phyloP scores from a whole-genome alignment of 2,113 vertebrate genomes.

The Festucalex cinctus region DNA sequence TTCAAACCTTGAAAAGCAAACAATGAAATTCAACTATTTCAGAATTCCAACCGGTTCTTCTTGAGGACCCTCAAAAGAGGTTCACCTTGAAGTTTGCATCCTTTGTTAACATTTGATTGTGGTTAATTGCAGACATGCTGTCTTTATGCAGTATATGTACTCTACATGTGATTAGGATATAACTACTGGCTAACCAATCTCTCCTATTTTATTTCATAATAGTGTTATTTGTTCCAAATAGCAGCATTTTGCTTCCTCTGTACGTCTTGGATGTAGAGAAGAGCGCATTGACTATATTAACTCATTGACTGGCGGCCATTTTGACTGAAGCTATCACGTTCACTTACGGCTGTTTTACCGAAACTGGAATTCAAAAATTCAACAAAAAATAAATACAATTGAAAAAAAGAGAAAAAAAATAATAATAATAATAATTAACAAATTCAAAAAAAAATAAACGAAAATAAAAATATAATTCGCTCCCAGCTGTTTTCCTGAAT shows the following conservation, averaged over 20 bases:
- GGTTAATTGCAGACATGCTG: not conserved
- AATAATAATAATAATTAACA: no score
- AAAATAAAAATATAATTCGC: no score
- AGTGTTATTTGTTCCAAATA: not conserved
- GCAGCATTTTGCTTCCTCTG: not conserved
- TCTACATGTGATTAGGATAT: no score
- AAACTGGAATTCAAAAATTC: no score
- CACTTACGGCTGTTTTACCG: no score
- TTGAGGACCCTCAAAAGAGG: not conserved
- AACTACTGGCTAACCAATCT: no score
- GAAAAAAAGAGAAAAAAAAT: no score
- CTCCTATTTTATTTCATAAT: not conserved
- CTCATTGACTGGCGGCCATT: no score
- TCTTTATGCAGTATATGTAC: not conserved
- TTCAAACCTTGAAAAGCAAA: slow-evolving; percentile 1
- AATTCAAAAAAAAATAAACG: no score
- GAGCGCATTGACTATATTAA: not conserved
- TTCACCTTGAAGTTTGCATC: not conserved
- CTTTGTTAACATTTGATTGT: not conserved
- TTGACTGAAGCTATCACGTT: no score
- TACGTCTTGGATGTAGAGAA: not conserved
- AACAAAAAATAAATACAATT: no score
- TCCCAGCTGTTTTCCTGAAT: no score
- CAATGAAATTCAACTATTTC: not conserved
- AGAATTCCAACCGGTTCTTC: not conserved